phyloP scores from a whole-genome alignment of 2,888 invertebrate genomes.

The Aphidoletes aphidimyza region DNA sequence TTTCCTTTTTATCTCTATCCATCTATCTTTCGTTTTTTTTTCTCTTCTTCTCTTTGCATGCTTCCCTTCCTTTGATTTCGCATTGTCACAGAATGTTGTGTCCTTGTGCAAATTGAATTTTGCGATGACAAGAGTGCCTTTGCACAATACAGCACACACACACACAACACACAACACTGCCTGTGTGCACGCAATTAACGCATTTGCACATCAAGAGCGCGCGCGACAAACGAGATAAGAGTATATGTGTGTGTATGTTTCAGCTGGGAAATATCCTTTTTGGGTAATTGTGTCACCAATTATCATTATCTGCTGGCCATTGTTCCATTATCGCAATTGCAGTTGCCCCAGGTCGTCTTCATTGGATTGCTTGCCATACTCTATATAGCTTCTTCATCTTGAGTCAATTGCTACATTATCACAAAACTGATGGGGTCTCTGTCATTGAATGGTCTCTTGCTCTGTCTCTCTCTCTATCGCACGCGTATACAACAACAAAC shows the following conservation, averaged over 20 bases:
- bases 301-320: conserved; percentile 47
- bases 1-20: too few relatives aligned
- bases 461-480: neutral
- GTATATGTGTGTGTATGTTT: too few relatives aligned
- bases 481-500: too few relatives aligned
- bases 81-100: too few relatives aligned
- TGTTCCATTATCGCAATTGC: conserved; percentile 42
- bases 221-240: neutral
- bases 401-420: neutral
- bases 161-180: neutral
- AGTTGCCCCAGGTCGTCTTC: conserved; percentile 26
- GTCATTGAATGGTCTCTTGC: too few relatives aligned
- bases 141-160: neutral
- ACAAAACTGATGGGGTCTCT: neutral
- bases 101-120: conserved; percentile 35
- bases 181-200: conserved; percentile 44
- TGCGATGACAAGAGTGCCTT: neutral
- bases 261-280: conserved; percentile 14
- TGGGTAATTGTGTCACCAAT: conserved; percentile 40
- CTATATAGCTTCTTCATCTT: neutral
- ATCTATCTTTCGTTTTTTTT: too few relatives aligned
- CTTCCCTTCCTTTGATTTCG: neutral
- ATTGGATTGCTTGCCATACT: neutral
- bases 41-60: too few relatives aligned
- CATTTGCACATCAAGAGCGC: conserved; percentile 5